Percentiles rank a stretch among this genome's conserved stretches.
Evolutionary conservation across 1,140 invertebrate genomes (phyloP).

Genomic region (Monochamus saltuarius): DNA sequence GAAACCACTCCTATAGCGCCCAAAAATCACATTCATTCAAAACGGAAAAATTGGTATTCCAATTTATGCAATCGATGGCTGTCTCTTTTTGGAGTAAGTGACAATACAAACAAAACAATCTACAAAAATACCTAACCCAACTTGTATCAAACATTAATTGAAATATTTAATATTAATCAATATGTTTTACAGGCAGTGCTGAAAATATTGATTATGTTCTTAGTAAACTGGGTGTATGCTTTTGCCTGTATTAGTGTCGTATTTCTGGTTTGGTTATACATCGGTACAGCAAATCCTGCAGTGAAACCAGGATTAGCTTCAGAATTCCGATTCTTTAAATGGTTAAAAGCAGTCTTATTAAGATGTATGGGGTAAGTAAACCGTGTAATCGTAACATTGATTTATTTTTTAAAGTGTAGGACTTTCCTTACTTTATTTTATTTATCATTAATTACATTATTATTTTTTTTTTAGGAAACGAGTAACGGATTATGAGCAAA

Average conservation of each 20-base stretch:
- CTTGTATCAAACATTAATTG: too few species aligned
- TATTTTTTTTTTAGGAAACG: conserved; percentile 61
- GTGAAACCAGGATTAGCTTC: conserved; percentile 87
- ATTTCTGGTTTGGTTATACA: conserved; percentile 88
- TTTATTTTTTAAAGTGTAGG: neutral
- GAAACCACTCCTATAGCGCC: conserved; percentile 57
- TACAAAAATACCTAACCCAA: neutral
- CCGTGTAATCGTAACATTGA: neutral
- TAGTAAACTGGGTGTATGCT: conserved; percentile 91
- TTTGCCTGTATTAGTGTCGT: conserved; percentile 77
- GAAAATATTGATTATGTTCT: conserved; percentile 88
- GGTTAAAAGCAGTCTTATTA: conserved; percentile 74
- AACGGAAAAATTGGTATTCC: conserved; percentile 92
- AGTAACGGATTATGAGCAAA: conserved; percentile 81
- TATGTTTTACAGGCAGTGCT: conserved; percentile 67
- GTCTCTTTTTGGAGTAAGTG: conserved; percentile 82
- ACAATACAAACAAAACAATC: too few species aligned
- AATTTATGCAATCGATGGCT: conserved; percentile 91
- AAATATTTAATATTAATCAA: neutral
- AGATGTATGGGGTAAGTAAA: conserved; percentile 75
- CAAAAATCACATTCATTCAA: conserved; percentile 74
- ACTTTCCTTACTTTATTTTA: neutral
- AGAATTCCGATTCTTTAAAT: conserved; percentile 84
- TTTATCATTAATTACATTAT: conserved; percentile 10
- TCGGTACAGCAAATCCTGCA: conserved; percentile 90